Percentiles rank a stretch among this genome's conserved stretches.
Evolutionary conservation across 1,140 invertebrate genomes (phyloP).

Genomic region (Gryllus bimaculatus): DNA sequence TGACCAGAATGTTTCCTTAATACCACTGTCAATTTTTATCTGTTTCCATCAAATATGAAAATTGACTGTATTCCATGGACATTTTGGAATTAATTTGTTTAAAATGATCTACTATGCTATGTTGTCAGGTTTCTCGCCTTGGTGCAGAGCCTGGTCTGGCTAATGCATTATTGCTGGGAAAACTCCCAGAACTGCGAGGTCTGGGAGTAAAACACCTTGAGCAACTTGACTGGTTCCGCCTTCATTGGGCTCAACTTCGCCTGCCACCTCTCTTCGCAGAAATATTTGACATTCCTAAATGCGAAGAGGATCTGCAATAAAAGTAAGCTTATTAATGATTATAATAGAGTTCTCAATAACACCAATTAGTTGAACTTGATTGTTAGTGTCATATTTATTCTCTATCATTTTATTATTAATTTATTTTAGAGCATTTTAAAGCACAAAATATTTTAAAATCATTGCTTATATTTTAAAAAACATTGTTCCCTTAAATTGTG

Average conservation of each 20-base stretch:
- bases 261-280: conserved; percentile 91
- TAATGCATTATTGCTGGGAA: conserved; percentile 56
- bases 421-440: too few relatives aligned
- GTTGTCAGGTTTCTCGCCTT: conserved; percentile 20
- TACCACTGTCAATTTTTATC: too few relatives aligned
- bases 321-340: conserved; percentile 14
- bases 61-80: too few relatives aligned
- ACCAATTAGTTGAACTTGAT: too few relatives aligned
- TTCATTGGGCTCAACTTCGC: conserved; percentile 74
- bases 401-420: too few relatives aligned
- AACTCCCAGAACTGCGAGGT: conserved; percentile 68
- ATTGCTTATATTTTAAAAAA: too few relatives aligned
- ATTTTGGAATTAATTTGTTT: background rate
- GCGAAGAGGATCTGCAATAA: conserved; percentile 64
- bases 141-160: conserved; percentile 43
- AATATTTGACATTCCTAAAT: conserved; percentile 95
- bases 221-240: conserved; percentile 82
- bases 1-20: too few relatives aligned
- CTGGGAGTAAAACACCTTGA: conserved; percentile 77
- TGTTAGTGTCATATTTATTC: too few relatives aligned
- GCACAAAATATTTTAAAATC: too few relatives aligned
- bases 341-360: too few relatives aligned
- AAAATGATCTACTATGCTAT: background rate
- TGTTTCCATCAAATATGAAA: too few relatives aligned
- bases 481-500: too few relatives aligned